Evolutionary conservation across 37 sponge, comb jelly and placozoan genomes (phyloP), one percentile per base, ranked within the genome.

Genomic region (Axinella damicornis): DNA sequence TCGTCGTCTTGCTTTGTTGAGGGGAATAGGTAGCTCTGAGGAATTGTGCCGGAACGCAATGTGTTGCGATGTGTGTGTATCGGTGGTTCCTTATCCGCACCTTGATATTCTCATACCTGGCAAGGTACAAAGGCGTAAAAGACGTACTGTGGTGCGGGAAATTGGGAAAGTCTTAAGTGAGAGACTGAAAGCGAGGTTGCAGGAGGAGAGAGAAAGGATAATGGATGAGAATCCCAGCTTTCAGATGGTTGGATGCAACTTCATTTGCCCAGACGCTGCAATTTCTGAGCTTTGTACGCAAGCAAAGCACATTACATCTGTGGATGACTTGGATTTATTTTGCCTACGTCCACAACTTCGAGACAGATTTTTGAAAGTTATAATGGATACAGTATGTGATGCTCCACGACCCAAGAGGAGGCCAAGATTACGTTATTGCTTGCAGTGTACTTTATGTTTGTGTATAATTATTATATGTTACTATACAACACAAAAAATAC

Each of bases 251-350:
- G 80, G 80, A 1, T 1, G 59, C 11, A 31, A 52, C 52, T 68
- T 80, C 52, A 69, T 80, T 14, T 66, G 65, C 34, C 40, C 65
- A 24, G 41, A 34, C 2, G 30, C 21, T 78, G 46, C 35, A 17
- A 78, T 78, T 78, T 65, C 61, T 14, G 34, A 78, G 25, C 31
- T 78, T 5, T 78, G 78, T 41, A 24, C 41, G 19, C 11, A 78
- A 11, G 64, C 64, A 13, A 4, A 2, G 2, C 11, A 13, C 28
- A 62, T 62, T 27, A 11, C 4, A 62, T 62, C 64, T 5, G 11
- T 13, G 64, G 12, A 11, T 62, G 28, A 24, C 28, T 62, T 62
- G 64, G 5, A 27, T 13, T 2, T 2, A 30, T 4, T 35, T 69
- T 31, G 1, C 4, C 21, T 69, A 31, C 70, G 33, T 30, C 70